Base-by-base conservation (phyloP, 2,113 vertebrate species). In the Bungarus multicinctus region DNA sequence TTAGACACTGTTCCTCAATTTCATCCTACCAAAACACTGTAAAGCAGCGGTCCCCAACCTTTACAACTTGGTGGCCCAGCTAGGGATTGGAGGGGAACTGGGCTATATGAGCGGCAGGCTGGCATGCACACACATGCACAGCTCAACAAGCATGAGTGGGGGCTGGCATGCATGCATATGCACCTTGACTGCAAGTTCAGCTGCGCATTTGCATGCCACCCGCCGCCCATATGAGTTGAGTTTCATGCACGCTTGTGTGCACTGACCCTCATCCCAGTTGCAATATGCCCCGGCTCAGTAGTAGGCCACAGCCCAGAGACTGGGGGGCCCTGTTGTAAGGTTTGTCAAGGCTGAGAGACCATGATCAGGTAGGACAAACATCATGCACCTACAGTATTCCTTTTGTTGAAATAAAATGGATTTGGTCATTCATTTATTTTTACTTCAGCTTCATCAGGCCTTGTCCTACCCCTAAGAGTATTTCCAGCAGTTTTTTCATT, bases 251-350 rank as follows among this genome's bases (percentile, higher is more conserved):
- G 6, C 22, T 58, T 2, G 0, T 58, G 22, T 25, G 22, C 22
- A 23, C 22, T 0, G 7, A 22, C 22, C 0, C 5, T 0, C 0
- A 0, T 2, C 6, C 22, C 55, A 0, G 22, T 58, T 58, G 7
- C 27, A 27, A 60, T 60, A 60, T 25, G 58, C 9, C 25, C 27
- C 1, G 0, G 25, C 58, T 25, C 58, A 27, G 58, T 60, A 60
- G 8, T n/a, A 12, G 30, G 12, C 11, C 1, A 12, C 3, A 30
- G 27, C 4, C 60, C 30, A n/a, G 60, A 12, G 60, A 30, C 16
- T 69, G 64, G 27, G 27, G n/a, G n/a, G 12, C 12, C 14, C 5
- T 69, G 14, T n/a, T 69, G 64, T 69, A 87, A 52, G 27, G 85
- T 52, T 50, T 43, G 34, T 81, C 2, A 11, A 87, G 20, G 25